These are phyloP conservation scores for Drosophila suboccidentalis DNA, from an alignment of 2,888 invertebrate species.

Conservation along the genomic window DNA sequence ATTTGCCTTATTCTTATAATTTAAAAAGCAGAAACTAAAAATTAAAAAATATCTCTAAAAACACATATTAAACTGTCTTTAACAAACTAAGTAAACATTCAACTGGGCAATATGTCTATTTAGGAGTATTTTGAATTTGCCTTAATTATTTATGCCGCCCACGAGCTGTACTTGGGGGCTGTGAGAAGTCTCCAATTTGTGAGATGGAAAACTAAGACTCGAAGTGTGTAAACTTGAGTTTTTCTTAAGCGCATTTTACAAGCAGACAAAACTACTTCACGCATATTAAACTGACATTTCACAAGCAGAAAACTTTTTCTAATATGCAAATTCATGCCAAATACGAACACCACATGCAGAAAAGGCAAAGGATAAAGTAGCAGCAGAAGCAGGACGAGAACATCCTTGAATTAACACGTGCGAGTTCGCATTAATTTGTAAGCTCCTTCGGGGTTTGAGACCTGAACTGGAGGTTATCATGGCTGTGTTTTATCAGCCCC, in stretches of 20 bases:
- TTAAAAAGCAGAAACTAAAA: too few relatives aligned
- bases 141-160: constrained; percentile 79
- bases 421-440: constrained; percentile 79
- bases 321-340: constrained; percentile 78
- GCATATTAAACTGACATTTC: constrained; percentile 81
- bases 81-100: constrained; percentile 1
- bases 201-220: constrained; percentile 58
- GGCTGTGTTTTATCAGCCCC: constrained; percentile 28
- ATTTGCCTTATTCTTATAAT: too few relatives aligned
- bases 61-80: too few relatives aligned
- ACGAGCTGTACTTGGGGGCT: constrained; percentile 21
- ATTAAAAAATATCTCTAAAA: too few relatives aligned
- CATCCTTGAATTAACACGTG: constrained; percentile 80
- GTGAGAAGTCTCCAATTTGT: background rate
- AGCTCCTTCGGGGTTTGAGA: constrained; percentile 53
- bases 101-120: constrained; percentile 8
- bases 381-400: constrained; percentile 44
- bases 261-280: constrained; percentile 76
- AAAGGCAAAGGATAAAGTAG: constrained; percentile 56
- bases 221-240: constrained; percentile 60
- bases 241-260: constrained; percentile 66
- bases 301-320: constrained; percentile 78
- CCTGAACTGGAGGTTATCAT: constrained; percentile 5
- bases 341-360: constrained; percentile 39
- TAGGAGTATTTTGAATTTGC: constrained; percentile 18